phyloP scores from a whole-genome alignment of 2,888 invertebrate genomes.

The Melipona beecheii region DNA sequence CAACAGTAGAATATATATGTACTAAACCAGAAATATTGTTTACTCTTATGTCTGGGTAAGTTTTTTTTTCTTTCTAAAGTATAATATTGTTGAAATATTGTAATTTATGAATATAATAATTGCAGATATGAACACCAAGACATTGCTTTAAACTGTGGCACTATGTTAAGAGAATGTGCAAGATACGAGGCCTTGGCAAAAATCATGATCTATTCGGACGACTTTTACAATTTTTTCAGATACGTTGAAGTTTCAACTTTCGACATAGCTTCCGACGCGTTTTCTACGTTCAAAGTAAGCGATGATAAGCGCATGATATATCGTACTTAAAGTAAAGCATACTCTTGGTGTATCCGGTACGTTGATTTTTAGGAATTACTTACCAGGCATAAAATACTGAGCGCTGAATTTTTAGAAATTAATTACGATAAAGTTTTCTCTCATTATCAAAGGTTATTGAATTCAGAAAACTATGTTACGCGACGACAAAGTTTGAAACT shows the following conservation, averaged over 20 bases:
- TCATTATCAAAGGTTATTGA: slow-evolving; percentile 98
- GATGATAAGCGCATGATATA: slow-evolving; percentile 53
- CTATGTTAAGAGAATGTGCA: slow-evolving; percentile 99
- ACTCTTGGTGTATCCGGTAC: slow-evolving; percentile 63
- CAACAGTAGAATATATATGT: slow-evolving; percentile 99
- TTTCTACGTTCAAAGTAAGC: slow-evolving; percentile 99
- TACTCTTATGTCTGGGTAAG: slow-evolving; percentile 97
- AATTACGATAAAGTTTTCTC: slow-evolving; percentile 99
- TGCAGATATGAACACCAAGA: slow-evolving; percentile 98
- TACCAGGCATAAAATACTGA: slow-evolving; percentile 97
- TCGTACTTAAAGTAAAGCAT: slow-evolving; percentile 55
- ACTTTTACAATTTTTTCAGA: slow-evolving; percentile 99
- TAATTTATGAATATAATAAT: slow-evolving; percentile 66
- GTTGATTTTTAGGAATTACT: slow-evolving; percentile 91
- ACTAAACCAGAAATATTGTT: slow-evolving; percentile 98
- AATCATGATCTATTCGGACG: slow-evolving; percentile 98
- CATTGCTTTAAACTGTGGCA: slow-evolving; percentile 99
- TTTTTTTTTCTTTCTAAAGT: background rate
- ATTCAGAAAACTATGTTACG: slow-evolving; percentile 99
- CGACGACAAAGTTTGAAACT: slow-evolving; percentile 99
- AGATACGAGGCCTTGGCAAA: slow-evolving; percentile 99
- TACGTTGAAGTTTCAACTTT: slow-evolving; percentile 99
- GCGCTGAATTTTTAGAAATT: slow-evolving; percentile 99
- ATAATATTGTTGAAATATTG: background rate
- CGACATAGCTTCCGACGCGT: slow-evolving; percentile 99